These are phyloP conservation scores for Drosophila mayaguana DNA, from an alignment of 2,888 invertebrate species.

Conservation along the genomic window DNA sequence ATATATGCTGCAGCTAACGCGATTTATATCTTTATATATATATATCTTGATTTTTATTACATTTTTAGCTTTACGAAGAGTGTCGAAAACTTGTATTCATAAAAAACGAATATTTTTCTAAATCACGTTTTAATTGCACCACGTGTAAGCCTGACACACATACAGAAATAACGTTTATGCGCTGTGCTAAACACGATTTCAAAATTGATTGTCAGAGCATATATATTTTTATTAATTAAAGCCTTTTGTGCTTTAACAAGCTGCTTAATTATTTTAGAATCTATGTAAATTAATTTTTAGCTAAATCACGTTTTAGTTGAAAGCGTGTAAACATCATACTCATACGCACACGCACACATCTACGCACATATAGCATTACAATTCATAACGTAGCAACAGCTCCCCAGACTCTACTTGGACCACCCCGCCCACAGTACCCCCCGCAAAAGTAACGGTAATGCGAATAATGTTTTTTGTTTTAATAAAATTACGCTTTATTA, in stretches of 20 bases:
- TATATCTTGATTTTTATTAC: too few species aligned
- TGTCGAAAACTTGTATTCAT: too few species aligned
- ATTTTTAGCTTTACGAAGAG: too few species aligned
- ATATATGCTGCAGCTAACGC: not conserved
- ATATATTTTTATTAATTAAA: not conserved
- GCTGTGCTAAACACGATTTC: not conserved
- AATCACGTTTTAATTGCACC: not conserved
- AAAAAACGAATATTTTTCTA: too few species aligned
- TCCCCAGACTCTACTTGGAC: constrained; percentile 9
- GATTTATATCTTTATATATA: too few species aligned
- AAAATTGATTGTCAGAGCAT: too few species aligned
- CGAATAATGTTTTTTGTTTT: constrained; percentile 56
- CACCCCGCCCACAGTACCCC: not conserved
- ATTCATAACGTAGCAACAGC: constrained; percentile 24
- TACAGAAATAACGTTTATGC: not conserved
- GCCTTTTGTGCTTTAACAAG: not conserved
- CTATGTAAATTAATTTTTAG: not conserved
- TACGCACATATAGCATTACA: constrained; percentile 25
- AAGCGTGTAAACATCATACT: not conserved
- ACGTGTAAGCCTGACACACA: not conserved
- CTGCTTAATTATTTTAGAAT: not conserved
- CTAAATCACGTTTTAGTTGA: not conserved
- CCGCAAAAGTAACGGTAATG: constrained; percentile 1
- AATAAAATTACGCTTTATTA: constrained; percentile 79
- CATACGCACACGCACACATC: constrained; percentile 6